phyloP scores from a whole-genome alignment of 2,888 invertebrate genomes.

The Chelonus formosanus region DNA sequence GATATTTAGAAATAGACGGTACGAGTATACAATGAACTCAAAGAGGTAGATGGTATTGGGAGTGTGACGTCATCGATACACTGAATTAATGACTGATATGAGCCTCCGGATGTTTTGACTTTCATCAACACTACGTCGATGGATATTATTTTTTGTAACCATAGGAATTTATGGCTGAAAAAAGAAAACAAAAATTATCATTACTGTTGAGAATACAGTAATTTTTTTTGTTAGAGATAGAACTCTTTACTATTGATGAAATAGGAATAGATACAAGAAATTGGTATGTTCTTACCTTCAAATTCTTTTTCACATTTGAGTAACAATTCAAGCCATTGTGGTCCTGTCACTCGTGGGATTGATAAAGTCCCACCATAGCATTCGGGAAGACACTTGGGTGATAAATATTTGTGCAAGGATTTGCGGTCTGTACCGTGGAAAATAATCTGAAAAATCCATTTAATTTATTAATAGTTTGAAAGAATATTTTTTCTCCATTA shows the following conservation, averaged over 20 bases:
- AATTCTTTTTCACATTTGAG: constrained; percentile 79
- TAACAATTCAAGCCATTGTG: constrained; percentile 78
- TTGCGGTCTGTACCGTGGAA: constrained; percentile 83
- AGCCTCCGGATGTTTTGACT: background rate
- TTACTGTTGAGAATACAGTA: background rate
- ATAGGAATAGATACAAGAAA: too few species aligned
- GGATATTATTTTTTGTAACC: constrained; percentile 70
- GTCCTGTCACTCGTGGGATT: constrained; percentile 74
- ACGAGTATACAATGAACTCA: too few species aligned
- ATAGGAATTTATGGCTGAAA: constrained; percentile 77
- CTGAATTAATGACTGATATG: too few species aligned
- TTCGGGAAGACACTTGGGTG: constrained; percentile 76
- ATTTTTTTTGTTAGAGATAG: constrained; percentile 4
- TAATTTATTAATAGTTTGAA: too few species aligned
- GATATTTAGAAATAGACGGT: too few species aligned
- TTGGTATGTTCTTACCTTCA: constrained; percentile 67
- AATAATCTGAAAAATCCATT: constrained; percentile 67
- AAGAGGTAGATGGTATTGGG: too few species aligned
- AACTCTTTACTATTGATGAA: too few species aligned
- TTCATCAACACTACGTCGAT: background rate
- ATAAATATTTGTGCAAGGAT: constrained; percentile 76
- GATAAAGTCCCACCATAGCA: constrained; percentile 79
- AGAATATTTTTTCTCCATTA: too few species aligned
- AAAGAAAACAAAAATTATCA: constrained; percentile 45
- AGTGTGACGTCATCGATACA: too few species aligned